Base-by-base conservation (phyloP, 1,140 invertebrate genomes). In the Akabosia matsudoensis region DNA sequence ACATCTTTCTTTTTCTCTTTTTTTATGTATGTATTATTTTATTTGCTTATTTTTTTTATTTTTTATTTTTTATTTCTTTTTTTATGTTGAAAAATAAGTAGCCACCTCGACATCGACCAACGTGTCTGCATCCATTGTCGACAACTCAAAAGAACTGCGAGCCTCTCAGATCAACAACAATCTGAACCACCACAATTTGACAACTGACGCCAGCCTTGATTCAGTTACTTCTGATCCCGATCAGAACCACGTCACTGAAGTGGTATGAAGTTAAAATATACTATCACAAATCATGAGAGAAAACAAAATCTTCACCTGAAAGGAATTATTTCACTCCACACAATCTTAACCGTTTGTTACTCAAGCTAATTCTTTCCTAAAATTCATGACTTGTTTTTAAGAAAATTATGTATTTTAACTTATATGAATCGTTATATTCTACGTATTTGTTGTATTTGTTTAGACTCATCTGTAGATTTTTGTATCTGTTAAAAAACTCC, bases 51-150 rank as follows among this genome's bases (percentile, higher is more conserved):
- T 52, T 45, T 72, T 73, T n/a, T 4, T 52, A 28, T 16, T 74
- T 56, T 74, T 74, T 56, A 24, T 74, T 74, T 56, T 28, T 52
- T 56, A 26, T 74, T 74, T 74, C 1, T n/a, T n/a, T n/a, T n/a
- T n/a, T n/a, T n/a, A n/a, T n/a, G n/a, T n/a, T n/a, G n/a, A n/a
- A n/a, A n/a, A n/a, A n/a, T n/a, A 56, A 56, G 34, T 33, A 74
- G 56, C 51, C n/a, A 34, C 45, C 1, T 74, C 31, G 3, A 30
- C 33, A 10, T 26, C 56, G 18, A 33, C 51, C 4, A 2, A 24
- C n/a, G n/a, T n/a, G 13, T n/a, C 73, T 26, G 24, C 28, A 56
- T 54, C 52, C 45, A 61, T 56, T 33, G 33, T 56, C 18, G 22
- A 31, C 33, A 33, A 54, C 61, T 67, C 61, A 31, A 67, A 67